These are phyloP conservation scores for Cyprinodon diabolis DNA, from an alignment of 2,797 vertebrate genomes.

Conservation along the genomic window DNA sequence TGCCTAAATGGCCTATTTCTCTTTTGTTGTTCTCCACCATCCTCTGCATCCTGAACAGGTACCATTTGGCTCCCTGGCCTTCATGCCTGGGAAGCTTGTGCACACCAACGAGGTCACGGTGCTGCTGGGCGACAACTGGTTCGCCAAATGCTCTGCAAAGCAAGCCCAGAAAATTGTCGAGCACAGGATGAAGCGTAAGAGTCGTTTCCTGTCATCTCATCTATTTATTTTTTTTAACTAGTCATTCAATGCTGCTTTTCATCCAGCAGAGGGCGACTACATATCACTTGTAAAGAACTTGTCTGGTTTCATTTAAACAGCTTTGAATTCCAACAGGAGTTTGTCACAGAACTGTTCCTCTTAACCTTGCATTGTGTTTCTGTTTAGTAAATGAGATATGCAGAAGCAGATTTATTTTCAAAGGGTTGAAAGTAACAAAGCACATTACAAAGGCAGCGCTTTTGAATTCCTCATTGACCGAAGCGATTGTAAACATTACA, in stretches of 20 bases:
- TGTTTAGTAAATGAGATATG: neutral
- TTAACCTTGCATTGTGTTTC: neutral
- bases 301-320: neutral
- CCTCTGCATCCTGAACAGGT: conserved; percentile 79
- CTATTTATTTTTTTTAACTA: neutral
- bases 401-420: neutral
- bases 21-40: neutral
- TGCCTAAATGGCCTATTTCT: neutral
- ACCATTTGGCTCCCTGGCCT: conserved; percentile 94
- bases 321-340: neutral
- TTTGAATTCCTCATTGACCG: neutral
- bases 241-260: neutral
- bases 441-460: neutral
- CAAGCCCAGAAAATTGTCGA: conserved; percentile 89
- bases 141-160: conserved; percentile 94
- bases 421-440: neutral
- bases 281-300: conserved; percentile 6
- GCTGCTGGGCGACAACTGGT: conserved; percentile 97
- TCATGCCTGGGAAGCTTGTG: conserved; percentile 91
- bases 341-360: neutral
- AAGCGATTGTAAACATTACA: neutral
- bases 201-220: neutral
- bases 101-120: conserved; percentile 95
- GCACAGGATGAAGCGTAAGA: conserved; percentile 93
- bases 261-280: conserved; percentile 68